Base-by-base conservation (phyloP, 37 sponge, comb jelly and placozoan species). In the Hormiphora californensis region DNA sequence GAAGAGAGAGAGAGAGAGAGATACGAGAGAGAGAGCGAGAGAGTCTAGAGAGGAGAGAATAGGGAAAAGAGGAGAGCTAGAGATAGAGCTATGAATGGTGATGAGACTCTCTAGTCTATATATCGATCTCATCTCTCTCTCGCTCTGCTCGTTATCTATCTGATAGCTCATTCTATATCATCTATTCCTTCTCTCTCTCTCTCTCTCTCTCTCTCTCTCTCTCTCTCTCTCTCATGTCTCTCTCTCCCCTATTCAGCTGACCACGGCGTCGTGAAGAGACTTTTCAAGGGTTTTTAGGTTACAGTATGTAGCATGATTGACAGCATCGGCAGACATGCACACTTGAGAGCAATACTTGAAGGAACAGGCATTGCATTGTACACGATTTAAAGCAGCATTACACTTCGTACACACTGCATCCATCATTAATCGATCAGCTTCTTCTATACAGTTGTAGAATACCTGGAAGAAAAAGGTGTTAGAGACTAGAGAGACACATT, bases 311-410 rank as follows among this genome's bases (percentile, higher is more conserved):
- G 81, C 22, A 19, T 73, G 81, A 17, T 73, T 25, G 7, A 11
- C 44, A n/a, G 81, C 21, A 28, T 73, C 81, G 27, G 40, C 43
- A 25, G 35, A 27, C 4, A 73, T 43, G 23, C 81, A 73, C 44
- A 23, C 81, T n/a, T 43, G 43, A 11, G 81, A 73, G 25, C 81
- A 73, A 46, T 73, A 73, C 25, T 73, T 73, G 46, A 73, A 73
- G 46, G 81, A 43, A 19, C 81, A 73, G 7, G 43, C 44, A 19
- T 73, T 73, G 25, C 81, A 73, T 19, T 73, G 81, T 23, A 73
- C 38, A n/a, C 25, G 40, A 46, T 73, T 73, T n/a, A 73, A 28
- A 30, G 32, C 35, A 36, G 46, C 81, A 36, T 73, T 73, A 40
- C 81, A 73, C n/a, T 43, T 46, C 1, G 36, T 40, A n/a, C 81